phyloP scores from a whole-genome alignment of 2,113 vertebrate genomes.

The Galbula dea region DNA sequence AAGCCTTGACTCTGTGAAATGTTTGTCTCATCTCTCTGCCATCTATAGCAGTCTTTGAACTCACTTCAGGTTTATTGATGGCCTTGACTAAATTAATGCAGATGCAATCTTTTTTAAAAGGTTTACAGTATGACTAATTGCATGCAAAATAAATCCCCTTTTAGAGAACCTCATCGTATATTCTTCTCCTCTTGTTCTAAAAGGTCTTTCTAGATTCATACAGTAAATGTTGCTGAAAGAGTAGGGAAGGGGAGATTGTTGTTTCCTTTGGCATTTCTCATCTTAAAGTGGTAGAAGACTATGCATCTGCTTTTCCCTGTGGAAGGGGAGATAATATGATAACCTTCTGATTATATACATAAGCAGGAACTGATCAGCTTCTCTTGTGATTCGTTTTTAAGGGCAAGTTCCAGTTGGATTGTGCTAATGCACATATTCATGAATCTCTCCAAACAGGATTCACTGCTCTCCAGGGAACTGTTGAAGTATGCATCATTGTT shows the following conservation, averaged over 20 bases:
- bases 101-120: conserved; percentile 26
- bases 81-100: conserved; percentile 52
- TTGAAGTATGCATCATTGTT: conserved; percentile 84
- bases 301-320: conserved; percentile 64
- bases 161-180: conserved; percentile 12
- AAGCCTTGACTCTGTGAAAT: conserved; percentile 61
- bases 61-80: conserved; percentile 58
- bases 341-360: conserved; percentile 82
- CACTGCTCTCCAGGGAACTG: conserved; percentile 78
- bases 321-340: conserved; percentile 74
- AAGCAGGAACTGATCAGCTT: conserved; percentile 78
- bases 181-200: conserved; percentile 10
- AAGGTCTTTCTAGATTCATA: conserved; percentile 25
- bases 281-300: conserved; percentile 34
- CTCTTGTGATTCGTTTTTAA: conserved; percentile 76
- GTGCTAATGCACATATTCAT: conserved; percentile 84
- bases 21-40: conserved; percentile 51
- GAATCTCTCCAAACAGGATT: conserved; percentile 84
- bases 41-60: conserved; percentile 57
- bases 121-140: conserved; percentile 25
- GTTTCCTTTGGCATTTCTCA: conserved; percentile 67
- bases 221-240: conserved; percentile 14
- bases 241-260: background rate
- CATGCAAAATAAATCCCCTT: conserved; percentile 37
- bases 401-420: conserved; percentile 78